Conservation (phyloP, 2,888 invertebrate genomes). For the Coelinius sp. region DNA sequence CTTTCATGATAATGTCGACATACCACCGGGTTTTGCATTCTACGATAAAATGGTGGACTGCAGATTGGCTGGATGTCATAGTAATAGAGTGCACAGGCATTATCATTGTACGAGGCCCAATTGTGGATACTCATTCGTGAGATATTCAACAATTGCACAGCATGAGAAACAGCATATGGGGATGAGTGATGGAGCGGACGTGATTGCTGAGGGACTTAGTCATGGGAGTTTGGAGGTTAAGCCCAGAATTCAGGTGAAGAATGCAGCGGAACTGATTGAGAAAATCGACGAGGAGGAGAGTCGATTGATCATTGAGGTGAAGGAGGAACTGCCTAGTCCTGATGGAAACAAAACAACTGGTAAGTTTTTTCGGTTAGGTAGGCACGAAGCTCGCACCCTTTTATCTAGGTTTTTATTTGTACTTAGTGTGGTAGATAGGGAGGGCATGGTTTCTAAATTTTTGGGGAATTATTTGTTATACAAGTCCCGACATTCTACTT, state of each 20-base stretch:
- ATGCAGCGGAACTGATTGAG: constrained; percentile 66
- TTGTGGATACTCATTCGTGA: constrained; percentile 82
- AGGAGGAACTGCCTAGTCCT: constrained; percentile 60
- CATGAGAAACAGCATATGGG: constrained; percentile 80
- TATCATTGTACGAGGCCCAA: constrained; percentile 82
- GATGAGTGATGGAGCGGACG: constrained; percentile 54
- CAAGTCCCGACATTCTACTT: too few species aligned
- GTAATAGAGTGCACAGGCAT: constrained; percentile 81
- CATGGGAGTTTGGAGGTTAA: constrained; percentile 54
- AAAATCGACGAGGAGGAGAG: constrained; percentile 55
- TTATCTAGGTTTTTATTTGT: constrained; percentile 8
- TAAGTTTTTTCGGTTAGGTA: constrained; percentile 54
- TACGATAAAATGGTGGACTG: constrained; percentile 84
- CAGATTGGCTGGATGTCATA: constrained; percentile 77
- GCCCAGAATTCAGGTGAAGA: constrained; percentile 68
- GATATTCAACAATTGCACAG: constrained; percentile 81
- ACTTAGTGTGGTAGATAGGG: not conserved
- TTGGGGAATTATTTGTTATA: too few species aligned
- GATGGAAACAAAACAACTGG: constrained; percentile 67
- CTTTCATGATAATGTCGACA: constrained; percentile 86
- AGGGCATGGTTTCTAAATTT: too few species aligned
- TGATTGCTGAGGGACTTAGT: not conserved
- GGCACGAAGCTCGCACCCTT: constrained; percentile 49
- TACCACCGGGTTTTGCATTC: constrained; percentile 88
- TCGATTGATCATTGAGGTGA: constrained; percentile 60